Conservation (phyloP, 2,113 vertebrate species). For the Calyptommatus sinebrachiatus region DNA sequence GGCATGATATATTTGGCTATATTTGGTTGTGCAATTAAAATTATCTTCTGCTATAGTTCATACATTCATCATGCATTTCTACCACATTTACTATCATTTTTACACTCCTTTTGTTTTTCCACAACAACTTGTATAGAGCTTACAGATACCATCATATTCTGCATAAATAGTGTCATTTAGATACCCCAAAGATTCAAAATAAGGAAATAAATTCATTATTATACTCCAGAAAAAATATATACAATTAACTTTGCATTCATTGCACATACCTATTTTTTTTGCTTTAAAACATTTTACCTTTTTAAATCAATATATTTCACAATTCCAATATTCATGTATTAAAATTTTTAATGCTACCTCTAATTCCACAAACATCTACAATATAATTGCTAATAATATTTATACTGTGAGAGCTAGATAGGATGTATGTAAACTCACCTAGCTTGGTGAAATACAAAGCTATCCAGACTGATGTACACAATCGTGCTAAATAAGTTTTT, state of each 20-base stretch:
- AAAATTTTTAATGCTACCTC: too few relatives aligned
- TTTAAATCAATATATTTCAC: too few relatives aligned
- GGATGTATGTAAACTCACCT: neutral
- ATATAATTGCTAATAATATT: neutral
- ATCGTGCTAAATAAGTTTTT: neutral
- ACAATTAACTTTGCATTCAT: accelerated
- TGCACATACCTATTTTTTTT: neutral
- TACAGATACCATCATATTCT: neutral
- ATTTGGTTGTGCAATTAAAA: too few relatives aligned
- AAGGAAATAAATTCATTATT: neutral
- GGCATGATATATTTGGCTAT: too few relatives aligned
- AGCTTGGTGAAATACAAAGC: neutral
- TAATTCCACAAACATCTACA: neutral
- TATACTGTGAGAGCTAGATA: neutral
- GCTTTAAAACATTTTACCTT: too few relatives aligned
- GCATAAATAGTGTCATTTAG: neutral
- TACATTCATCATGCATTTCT: too few relatives aligned
- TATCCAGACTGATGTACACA: neutral
- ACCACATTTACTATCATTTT: too few relatives aligned
- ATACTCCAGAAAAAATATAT: neutral
- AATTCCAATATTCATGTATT: too few relatives aligned
- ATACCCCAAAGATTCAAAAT: neutral
- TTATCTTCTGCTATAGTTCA: too few relatives aligned
- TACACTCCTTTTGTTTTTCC: too few relatives aligned
- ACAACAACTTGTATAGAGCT: too few relatives aligned